Percentiles rank a stretch among this genome's conserved stretches.
phyloP scores from a whole-genome alignment of 2,888 invertebrate species.

The Lycaena phlaeas region DNA sequence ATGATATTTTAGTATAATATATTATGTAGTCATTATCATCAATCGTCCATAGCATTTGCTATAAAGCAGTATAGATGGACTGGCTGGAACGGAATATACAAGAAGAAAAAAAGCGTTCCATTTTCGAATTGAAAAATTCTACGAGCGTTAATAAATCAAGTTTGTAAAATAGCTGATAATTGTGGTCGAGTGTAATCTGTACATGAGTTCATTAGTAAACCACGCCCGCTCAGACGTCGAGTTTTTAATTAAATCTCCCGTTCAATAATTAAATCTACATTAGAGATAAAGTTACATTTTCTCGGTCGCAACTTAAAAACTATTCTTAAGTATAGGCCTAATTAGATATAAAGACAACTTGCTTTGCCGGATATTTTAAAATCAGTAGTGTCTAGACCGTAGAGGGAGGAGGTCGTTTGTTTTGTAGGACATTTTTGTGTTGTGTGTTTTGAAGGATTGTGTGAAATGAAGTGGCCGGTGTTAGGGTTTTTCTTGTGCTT shows the following conservation, averaged over 20 bases:
- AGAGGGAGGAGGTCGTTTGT: conserved; percentile 35
- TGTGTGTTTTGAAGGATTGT: conserved; percentile 35
- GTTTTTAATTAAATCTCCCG: conserved; percentile 13
- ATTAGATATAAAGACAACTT: conserved; percentile 4
- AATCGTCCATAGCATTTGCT: no score
- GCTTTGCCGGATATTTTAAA: conserved; percentile 22
- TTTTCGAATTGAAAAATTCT: not conserved
- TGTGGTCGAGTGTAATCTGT: conserved; percentile 1
- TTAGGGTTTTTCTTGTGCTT: conserved; percentile 41
- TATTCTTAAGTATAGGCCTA: conserved; percentile 4
- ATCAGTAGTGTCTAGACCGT: conserved; percentile 42
- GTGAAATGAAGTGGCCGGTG: conserved; percentile 59
- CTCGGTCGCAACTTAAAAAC: conserved; percentile 3
- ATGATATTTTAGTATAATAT: no score
- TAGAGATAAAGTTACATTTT: conserved; percentile 1
- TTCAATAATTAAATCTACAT: conserved; percentile 11
- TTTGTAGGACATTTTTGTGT: conserved; percentile 30
- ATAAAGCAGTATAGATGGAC: no score
- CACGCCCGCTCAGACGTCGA: conserved; percentile 18
- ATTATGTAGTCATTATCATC: no score
- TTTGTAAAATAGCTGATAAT: not conserved
- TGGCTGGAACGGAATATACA: not conserved
- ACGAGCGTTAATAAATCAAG: not conserved
- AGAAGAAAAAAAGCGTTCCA: not conserved
- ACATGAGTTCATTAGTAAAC: conserved; percentile 20